phyloP scores from a whole-genome alignment of 2,888 invertebrate genomes.

The Dryococelus australis region DNA sequence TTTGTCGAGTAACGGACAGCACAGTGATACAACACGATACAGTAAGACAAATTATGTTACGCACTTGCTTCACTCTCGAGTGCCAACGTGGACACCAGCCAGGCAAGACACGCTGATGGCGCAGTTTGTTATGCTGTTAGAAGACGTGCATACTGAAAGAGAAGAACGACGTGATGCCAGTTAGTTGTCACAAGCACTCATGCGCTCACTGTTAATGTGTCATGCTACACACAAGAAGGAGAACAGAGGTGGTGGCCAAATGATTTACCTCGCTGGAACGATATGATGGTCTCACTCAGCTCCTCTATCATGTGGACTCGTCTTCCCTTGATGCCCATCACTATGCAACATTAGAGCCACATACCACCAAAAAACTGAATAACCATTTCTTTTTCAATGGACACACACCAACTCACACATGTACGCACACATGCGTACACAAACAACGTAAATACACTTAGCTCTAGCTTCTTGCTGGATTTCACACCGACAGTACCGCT shows the following conservation, averaged over 20 bases:
- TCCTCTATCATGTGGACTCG: slow-evolving; percentile 99
- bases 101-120: neutral
- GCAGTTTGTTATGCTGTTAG: slow-evolving; percentile 11
- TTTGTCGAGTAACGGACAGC: neutral
- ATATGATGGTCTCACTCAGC: slow-evolving; percentile 97
- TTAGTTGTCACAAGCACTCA: neutral
- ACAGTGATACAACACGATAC: neutral
- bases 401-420: neutral
- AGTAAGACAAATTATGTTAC: neutral
- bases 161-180: neutral
- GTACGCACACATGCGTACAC: too few species aligned
- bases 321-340: slow-evolving; percentile 99
- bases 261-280: slow-evolving; percentile 96
- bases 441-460: neutral
- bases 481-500: too few species aligned
- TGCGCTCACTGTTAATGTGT: neutral
- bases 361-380: slow-evolving; percentile 16
- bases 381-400: neutral
- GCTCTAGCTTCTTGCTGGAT: too few species aligned
- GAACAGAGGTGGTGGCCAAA: neutral
- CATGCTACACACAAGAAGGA: neutral
- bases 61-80: neutral
- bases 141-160: neutral
- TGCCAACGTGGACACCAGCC: neutral
- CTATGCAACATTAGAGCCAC: slow-evolving; percentile 64